These are phyloP conservation scores for Catamblyrhynchus diadema DNA, from an alignment of 2,797 vertebrate genomes.

Conservation along the genomic window DNA sequence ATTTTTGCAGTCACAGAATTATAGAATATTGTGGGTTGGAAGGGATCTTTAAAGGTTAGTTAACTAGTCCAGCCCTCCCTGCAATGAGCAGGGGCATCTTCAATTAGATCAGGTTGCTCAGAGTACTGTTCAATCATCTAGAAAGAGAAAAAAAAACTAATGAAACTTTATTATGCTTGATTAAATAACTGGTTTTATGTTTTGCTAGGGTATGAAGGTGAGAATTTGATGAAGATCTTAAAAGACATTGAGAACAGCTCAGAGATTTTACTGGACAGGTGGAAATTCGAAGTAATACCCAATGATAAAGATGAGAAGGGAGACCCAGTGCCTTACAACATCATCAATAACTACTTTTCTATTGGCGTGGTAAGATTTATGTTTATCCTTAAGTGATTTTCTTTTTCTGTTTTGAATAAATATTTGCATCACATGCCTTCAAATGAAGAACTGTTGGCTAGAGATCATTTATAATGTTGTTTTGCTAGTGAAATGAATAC, in stretches of 20 bases:
- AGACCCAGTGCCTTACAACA: slow-evolving; percentile 93
- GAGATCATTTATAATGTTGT: slow-evolving; percentile 38
- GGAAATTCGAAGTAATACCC: slow-evolving; percentile 91
- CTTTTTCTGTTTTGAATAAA: slow-evolving; percentile 21
- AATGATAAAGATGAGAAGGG: slow-evolving; percentile 91
- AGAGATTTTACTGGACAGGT: slow-evolving; percentile 89
- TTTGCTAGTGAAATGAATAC: slow-evolving; percentile 48
- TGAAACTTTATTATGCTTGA: not conserved
- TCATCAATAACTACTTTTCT: slow-evolving; percentile 97
- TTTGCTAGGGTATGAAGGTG: slow-evolving; percentile 89
- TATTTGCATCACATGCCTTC: not conserved
- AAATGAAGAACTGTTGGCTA: slow-evolving; percentile 25
- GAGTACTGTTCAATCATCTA: not conserved
- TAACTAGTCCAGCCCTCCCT: not conserved
- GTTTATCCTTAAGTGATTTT: slow-evolving; percentile 18
- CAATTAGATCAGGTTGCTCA: not conserved
- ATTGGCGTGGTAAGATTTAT: slow-evolving; percentile 90
- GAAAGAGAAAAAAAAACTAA: not conserved
- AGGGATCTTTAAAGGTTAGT: not conserved
- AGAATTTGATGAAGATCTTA: slow-evolving; percentile 90
- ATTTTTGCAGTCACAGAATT: not conserved
- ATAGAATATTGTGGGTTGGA: not conserved
- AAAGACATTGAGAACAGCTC: slow-evolving; percentile 90
- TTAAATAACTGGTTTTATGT: not conserved
- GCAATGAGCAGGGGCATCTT: not conserved